Conservation (phyloP, 2,113 vertebrate species). For the Ageneiosus marmoratus region DNA sequence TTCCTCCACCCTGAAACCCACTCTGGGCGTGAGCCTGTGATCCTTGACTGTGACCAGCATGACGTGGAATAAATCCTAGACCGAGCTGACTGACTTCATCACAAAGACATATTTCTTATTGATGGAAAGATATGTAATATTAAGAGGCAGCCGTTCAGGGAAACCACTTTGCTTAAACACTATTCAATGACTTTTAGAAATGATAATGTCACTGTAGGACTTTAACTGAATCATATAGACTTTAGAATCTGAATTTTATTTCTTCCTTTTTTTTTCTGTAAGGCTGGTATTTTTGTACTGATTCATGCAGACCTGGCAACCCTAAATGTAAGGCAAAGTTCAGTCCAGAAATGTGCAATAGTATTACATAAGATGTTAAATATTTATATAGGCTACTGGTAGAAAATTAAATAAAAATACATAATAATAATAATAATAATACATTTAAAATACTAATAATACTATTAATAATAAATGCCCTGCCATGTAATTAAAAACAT, state of each 20-base stretch:
- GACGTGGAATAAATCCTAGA: not conserved
- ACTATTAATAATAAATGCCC: not conserved
- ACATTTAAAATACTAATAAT: not conserved
- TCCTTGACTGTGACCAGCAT: not conserved
- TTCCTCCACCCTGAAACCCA: not conserved
- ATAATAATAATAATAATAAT: no score
- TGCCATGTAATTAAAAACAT: not conserved
- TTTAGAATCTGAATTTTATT: not conserved
- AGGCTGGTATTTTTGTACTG: not conserved
- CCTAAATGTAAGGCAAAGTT: conserved; percentile 1
- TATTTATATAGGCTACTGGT: not conserved
- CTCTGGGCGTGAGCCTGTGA: not conserved
- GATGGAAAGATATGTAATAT: not conserved
- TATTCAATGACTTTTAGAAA: no score
- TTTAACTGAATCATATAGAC: not conserved
- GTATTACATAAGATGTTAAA: not conserved
- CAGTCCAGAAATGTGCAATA: conserved; percentile 3
- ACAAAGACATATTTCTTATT: not conserved
- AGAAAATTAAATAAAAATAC: no score
- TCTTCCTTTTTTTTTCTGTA: not conserved
- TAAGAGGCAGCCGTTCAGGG: not conserved
- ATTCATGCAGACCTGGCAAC: not conserved
- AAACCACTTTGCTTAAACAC: not conserved
- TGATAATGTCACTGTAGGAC: not conserved
- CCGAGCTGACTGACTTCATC: not conserved